Evolutionary conservation across 2,113 vertebrate species (phyloP).

Genomic region (Stegastes partitus): DNA sequence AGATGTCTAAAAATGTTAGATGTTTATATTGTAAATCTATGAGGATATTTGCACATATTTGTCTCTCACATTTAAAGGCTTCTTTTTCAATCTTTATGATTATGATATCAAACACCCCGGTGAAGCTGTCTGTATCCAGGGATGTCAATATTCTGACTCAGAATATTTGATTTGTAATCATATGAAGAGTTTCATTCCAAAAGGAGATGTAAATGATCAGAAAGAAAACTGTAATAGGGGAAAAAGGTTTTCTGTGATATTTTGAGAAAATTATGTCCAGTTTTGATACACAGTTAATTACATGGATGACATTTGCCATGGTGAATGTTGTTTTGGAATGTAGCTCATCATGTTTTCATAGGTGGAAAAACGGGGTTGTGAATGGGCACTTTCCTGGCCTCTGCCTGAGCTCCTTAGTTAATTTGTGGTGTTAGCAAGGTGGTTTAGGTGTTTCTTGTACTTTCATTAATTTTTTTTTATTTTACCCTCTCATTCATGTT

Average conservation of each 20-base stretch:
- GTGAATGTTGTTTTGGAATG: constrained; percentile 31
- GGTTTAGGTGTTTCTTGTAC: constrained; percentile 28
- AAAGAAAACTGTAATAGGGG: background rate
- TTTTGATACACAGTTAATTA: background rate
- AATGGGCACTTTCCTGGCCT: constrained; percentile 30
- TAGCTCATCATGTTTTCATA: constrained; percentile 17
- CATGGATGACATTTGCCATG: background rate
- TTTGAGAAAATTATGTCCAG: background rate
- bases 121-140: background rate
- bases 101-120: background rate
- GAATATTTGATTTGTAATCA: constrained; percentile 1
- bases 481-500: constrained; percentile 46
- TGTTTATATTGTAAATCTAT: constrained; percentile 21
- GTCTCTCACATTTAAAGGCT: constrained; percentile 1
- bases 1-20: background rate
- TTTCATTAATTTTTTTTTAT: constrained; percentile 5
- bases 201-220: background rate
- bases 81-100: background rate
- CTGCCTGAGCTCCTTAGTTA: constrained; percentile 36
- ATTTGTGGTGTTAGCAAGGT: constrained; percentile 45
- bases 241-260: background rate
- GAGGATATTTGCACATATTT: constrained; percentile 62
- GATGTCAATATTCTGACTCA: background rate
- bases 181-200: constrained; percentile 23
- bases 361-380: constrained; percentile 11